Base-by-base conservation (phyloP, 2,888 invertebrate species). In the Malthinus seriepunctatus region DNA sequence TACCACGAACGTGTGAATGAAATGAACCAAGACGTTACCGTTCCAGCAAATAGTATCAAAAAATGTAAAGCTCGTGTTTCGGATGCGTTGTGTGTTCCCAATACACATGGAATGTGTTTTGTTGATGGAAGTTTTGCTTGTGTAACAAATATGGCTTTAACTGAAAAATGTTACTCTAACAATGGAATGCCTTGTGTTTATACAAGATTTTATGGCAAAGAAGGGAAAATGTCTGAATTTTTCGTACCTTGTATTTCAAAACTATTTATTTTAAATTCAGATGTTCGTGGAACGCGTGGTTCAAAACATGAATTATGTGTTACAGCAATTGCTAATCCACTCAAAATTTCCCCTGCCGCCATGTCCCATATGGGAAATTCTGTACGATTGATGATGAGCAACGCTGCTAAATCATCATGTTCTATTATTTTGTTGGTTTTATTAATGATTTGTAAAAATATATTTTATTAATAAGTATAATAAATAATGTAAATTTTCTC, bases 81-180 rank as follows among this genome's bases (percentile, higher is more conserved):
- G 1, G 39, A 44, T 8, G 45, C n/a, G 1, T 39, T 59, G 6
- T 59, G 59, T 15, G 44, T 49, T 8, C 59, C 59, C 1, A 54
- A 59, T 14, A 53, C 61, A 3, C 14, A 57, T 11, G 48, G 49
- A 4, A n/a, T 61, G 8, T 61, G 61, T 39, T 57, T 61, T n/a
- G 46, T 34, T n/a, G 72, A 71, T 45, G 75, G 75, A 11, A 72
- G 72, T 7, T 71, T 76, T 8, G 71, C 76, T 69, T 75, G 76
- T 51, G 73, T 75, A 0, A 72, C 73, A 4, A 71, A 68, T 45
- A 70, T 71, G 2, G 51, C 63, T 23, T 60, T 68, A 4, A 74
- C 74, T 5, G 68, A 68, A 32, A 73, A 73, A 7, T 76, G 75
- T 51, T 34, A 54, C 44, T 5, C 3, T 1, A 6, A 15, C 23